Evolutionary conservation across 2,113 vertebrate species (phyloP).

Genomic region (Ochotona princeps): DNA sequence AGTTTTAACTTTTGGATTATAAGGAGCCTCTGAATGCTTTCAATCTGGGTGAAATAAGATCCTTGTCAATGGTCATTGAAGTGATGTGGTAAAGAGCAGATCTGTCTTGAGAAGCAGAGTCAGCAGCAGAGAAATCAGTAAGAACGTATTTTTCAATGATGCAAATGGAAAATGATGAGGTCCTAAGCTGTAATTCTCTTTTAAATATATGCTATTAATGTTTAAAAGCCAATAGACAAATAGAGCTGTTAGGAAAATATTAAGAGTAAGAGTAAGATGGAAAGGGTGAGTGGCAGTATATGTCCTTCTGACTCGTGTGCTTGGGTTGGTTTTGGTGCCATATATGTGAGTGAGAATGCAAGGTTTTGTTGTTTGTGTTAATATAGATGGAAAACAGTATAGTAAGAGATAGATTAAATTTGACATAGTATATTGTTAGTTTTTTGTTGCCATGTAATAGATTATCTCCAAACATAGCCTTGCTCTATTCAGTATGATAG

Average conservation of each 20-base stretch:
- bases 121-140: not conserved
- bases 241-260: not conserved
- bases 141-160: slow-evolving; percentile 2
- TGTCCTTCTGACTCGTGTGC: not conserved
- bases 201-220: no score
- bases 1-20: slow-evolving; percentile 1
- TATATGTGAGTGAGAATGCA: not conserved
- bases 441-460: not conserved
- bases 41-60: not conserved
- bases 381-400: not conserved
- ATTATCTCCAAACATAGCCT: not conserved
- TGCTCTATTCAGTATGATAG: not conserved
- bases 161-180: not conserved
- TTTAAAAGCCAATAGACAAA: slow-evolving; percentile 10
- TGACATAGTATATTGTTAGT: not conserved
- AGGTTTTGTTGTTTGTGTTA: slow-evolving; percentile 14
- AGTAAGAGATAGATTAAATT: not conserved
- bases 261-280: not conserved
- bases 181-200: not conserved
- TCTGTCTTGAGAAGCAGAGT: slow-evolving; percentile 13
- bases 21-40: not conserved
- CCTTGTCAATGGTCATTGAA: not conserved
- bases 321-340: not conserved
- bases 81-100: not conserved
- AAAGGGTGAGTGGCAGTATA: not conserved